phyloP scores from a whole-genome alignment of 2,888 invertebrate species.

The Spodoptera exigua region DNA sequence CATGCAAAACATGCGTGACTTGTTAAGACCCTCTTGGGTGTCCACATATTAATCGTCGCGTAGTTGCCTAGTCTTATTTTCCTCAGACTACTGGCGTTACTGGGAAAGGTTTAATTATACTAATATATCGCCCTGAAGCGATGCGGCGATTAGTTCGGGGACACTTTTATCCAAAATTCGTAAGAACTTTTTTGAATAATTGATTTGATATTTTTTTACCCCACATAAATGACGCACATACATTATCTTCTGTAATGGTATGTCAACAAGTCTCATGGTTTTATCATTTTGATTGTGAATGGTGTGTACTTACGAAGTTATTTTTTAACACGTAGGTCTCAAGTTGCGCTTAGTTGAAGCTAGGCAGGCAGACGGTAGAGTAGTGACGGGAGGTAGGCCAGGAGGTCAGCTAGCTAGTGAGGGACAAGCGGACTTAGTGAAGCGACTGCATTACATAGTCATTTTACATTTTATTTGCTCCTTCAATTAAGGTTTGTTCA shows the following conservation, averaged over 20 bases:
- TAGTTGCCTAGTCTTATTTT: neutral
- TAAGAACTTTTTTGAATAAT: conserved; percentile 14
- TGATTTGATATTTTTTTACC: conserved; percentile 13
- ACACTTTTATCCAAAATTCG: conserved; percentile 34
- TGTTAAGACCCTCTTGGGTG: conserved; percentile 25
- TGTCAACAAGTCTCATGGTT: conserved; percentile 27
- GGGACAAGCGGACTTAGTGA: conserved; percentile 82
- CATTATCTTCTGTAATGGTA: conserved; percentile 10
- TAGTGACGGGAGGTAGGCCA: conserved; percentile 82
- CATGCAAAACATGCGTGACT: conserved; percentile 41
- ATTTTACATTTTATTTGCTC: conserved; percentile 71
- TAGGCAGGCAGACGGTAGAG: conserved; percentile 86
- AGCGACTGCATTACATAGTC: conserved; percentile 73
- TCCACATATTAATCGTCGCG: conserved; percentile 30
- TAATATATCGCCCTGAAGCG: neutral
- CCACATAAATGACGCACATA: conserved; percentile 13
- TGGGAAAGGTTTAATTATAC: neutral
- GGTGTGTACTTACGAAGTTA: conserved; percentile 70
- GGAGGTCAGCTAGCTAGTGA: conserved; percentile 82
- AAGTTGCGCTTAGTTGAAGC: conserved; percentile 87
- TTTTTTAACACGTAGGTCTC: conserved; percentile 87
- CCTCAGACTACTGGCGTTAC: neutral
- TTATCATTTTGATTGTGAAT: conserved; percentile 51
- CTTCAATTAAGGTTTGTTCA: conserved; percentile 78
- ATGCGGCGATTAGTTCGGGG: conserved; percentile 33